Base-by-base conservation (phyloP, 2,888 invertebrate species). In the Halictus quadricinctus region DNA sequence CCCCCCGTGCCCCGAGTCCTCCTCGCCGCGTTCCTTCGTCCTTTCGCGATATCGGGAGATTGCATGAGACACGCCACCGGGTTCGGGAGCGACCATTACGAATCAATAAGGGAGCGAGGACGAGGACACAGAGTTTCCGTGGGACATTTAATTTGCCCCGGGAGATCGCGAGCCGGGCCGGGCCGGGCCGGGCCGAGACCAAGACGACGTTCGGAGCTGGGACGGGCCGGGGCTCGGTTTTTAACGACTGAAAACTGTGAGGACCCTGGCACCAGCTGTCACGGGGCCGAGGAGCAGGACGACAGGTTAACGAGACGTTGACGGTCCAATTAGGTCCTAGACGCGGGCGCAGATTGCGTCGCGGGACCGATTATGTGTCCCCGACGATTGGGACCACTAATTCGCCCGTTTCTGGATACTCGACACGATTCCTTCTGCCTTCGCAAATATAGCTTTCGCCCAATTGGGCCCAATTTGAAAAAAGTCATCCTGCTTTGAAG, bases 251-350 rank as follows among this genome's bases (percentile, higher is more conserved):
- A 85, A 90, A 88, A 86, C 79, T 83, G 81, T 76, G 69, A 73
- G 76, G 73, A 80, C 72, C 74, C 80, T 91, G 94, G 93, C 93
- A 93, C 93, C 91, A 89, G 85, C 92, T 93, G 93, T 93, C 93
- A 93, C 93, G 85, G 85, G 86, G 84, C 83, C 72, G 77, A 72
- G 46, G 76, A 64, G 13, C 72, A 76, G 79, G 84, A 87, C 77
- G 88, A 88, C 89, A 86, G 90, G 91, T 91, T 93, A 94, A 93
- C 93, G 92, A 93, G 93, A 93, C 93, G 92, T 91, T 93, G 93
- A 94, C 93, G 92, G 91, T 88, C 93, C 93, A 94, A 94, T 94
- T 94, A 94, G 92, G 90, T 92, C 91, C 92, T 92, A 93, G 92
- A 92, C 90, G 90, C 87, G 88, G 88, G 41, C 69, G 36, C 88